phyloP scores from a whole-genome alignment of 2,888 invertebrate species.

The Antheraea yamamai region DNA sequence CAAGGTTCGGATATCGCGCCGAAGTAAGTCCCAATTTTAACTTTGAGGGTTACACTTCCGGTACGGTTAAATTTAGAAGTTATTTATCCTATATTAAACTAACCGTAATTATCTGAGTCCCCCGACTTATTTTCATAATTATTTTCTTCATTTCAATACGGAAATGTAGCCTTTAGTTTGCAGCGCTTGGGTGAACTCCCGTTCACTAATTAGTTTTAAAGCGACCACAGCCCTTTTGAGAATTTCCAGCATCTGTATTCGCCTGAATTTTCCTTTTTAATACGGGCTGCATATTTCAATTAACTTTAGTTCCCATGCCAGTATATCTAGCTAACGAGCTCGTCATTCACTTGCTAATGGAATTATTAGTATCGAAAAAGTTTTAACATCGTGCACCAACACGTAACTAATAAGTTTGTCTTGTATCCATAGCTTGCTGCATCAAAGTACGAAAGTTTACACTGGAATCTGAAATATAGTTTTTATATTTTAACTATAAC shows the following conservation, averaged over 20 bases:
- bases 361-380: slow-evolving; percentile 47
- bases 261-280: slow-evolving; percentile 65
- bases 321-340: slow-evolving; percentile 63
- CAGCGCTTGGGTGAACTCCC: slow-evolving; percentile 63
- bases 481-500: slow-evolving; percentile 37
- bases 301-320: slow-evolving; percentile 60
- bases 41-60: slow-evolving; percentile 62
- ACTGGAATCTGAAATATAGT: slow-evolving; percentile 31
- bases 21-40: slow-evolving; percentile 85
- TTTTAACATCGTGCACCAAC: slow-evolving; percentile 50
- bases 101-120: background rate
- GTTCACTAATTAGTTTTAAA: slow-evolving; percentile 78
- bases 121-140: background rate
- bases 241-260: slow-evolving; percentile 74
- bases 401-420: slow-evolving; percentile 63
- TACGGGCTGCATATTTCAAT: slow-evolving; percentile 65
- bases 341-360: slow-evolving; percentile 67
- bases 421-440: slow-evolving; percentile 81
- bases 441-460: slow-evolving; percentile 65
- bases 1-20: slow-evolving; percentile 96
- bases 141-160: slow-evolving; percentile 48
- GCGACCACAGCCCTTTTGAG: slow-evolving; percentile 76
- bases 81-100: background rate
- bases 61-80: slow-evolving; percentile 16
- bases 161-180: slow-evolving; percentile 71